Evolutionary conservation across 2,888 invertebrate species (phyloP), one percentile per base, ranked within the genome.

Genomic region (Parasteatoda lunata): DNA sequence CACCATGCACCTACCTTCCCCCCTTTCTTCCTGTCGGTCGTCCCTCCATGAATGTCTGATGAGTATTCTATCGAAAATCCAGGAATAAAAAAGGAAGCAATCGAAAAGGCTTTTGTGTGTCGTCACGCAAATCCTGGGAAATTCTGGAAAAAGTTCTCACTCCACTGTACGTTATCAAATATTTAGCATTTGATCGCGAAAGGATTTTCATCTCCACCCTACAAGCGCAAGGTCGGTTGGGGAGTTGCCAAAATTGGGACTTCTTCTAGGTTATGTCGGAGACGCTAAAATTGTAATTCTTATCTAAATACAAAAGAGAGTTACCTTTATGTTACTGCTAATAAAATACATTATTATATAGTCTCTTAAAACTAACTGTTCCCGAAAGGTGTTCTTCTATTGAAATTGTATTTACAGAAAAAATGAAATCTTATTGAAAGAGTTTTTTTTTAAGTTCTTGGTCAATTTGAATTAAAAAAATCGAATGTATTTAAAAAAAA

Each of bases 141-240:
- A 79, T 54, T 70, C 77, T 66, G 66, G 51, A 65, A 70, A 77
- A 76, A 68, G 69, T 66, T 15, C 52, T 66, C 72, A 48, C 69
- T 8, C 45, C 15, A 59, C 13, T 54, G 49, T 75, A 47, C 75
- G 81, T 80, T 70, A 85, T 85, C 75, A 79, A 85, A 85, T 80
- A 85, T 85, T 85, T 51, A 85, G 76, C 47, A 51, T 66, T 59
- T 49, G 84, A 84, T 84, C 66, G 78, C 54, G 71, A 66, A 52
- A 68, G 77, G 84, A 72, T 72, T 82, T 71, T 71, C 48, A 47
- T 70, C 71, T 51, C 71, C 81, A 64, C 65, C 72, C 71, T 48
- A 11, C 30, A 8, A 9, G 13, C 47, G 13, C 70, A 52, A 59
- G 45, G 65, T 77, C 65, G 51, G 15, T 51, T 66, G 59, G 5